Percentiles rank a stretch among this genome's conserved stretches.
Conservation (phyloP, 2,797 vertebrate species). For the Arctocebus calabarensis region DNA sequence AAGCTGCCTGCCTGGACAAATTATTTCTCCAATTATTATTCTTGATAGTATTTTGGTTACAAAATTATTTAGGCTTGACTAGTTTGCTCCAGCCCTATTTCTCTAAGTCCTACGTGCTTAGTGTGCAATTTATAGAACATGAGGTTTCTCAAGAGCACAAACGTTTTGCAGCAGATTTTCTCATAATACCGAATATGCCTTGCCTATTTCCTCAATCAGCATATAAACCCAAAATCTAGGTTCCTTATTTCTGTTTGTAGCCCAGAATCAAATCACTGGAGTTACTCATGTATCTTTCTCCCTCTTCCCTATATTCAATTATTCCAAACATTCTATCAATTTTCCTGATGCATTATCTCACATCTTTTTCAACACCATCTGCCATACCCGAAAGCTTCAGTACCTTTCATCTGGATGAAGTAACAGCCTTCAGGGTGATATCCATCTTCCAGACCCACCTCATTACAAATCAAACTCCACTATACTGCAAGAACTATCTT, state of each 20-base stretch:
- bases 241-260: conserved; percentile 1
- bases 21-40: conserved; percentile 57
- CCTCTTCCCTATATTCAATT: background rate
- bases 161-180: background rate
- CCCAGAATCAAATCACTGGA: background rate
- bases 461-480: conserved; percentile 41
- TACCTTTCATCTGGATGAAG: background rate
- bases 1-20: conserved; percentile 1
- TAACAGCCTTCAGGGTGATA: background rate
- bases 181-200: background rate
- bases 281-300: background rate
- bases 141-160: conserved; percentile 32
- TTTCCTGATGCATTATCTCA: background rate
- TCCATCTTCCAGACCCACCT: background rate
- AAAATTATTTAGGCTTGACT: conserved; percentile 5
- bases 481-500: background rate
- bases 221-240: background rate
- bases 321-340: background rate
- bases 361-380: background rate
- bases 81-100: background rate
- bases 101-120: background rate
- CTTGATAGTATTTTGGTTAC: background rate
- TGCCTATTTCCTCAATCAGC: conserved; percentile 16
- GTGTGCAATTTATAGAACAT: background rate
- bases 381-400: conserved; percentile 14